Conservation (phyloP, 1,140 invertebrate genomes). For the Ceratina japonica region DNA sequence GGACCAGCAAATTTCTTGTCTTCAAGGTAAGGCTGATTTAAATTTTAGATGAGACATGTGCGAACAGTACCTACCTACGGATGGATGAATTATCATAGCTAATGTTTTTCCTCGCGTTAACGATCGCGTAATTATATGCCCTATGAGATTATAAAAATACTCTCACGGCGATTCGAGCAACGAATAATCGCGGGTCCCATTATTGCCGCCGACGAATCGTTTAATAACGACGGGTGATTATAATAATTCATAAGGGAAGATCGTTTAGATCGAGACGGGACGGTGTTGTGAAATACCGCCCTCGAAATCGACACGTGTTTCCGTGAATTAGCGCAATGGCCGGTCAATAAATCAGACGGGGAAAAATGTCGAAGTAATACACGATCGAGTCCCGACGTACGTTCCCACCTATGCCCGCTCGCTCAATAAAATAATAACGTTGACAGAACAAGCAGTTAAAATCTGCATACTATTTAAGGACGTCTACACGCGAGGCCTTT, state of each 20-base stretch:
- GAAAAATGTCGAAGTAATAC: background rate
- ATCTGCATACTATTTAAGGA: constrained; percentile 42
- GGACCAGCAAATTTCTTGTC: background rate
- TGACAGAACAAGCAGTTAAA: constrained; percentile 47
- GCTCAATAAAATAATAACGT: constrained; percentile 49
- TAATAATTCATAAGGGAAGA: too few species aligned
- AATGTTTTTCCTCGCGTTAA: background rate
- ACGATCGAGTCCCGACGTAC: background rate
- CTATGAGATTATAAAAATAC: background rate
- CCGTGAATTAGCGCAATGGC: constrained; percentile 1
- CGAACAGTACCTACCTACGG: background rate
- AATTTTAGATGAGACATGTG: constrained; percentile 19
- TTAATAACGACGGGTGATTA: background rate
- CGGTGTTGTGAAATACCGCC: background rate
- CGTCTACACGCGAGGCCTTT: constrained; percentile 33
- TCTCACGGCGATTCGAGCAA: background rate
- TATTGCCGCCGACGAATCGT: background rate
- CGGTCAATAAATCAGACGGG: constrained; percentile 26
- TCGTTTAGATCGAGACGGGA: background rate
- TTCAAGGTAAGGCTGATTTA: constrained; percentile 1
- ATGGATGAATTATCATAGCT: background rate
- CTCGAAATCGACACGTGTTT: background rate
- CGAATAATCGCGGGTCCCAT: background rate
- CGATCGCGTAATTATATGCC: background rate
- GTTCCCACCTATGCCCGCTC: constrained; percentile 22